A percentile compares a stretch with the other conserved stretches of the same genome.
phyloP scores from a whole-genome alignment of 2,797 vertebrate species.

The Sus cebifrons region DNA sequence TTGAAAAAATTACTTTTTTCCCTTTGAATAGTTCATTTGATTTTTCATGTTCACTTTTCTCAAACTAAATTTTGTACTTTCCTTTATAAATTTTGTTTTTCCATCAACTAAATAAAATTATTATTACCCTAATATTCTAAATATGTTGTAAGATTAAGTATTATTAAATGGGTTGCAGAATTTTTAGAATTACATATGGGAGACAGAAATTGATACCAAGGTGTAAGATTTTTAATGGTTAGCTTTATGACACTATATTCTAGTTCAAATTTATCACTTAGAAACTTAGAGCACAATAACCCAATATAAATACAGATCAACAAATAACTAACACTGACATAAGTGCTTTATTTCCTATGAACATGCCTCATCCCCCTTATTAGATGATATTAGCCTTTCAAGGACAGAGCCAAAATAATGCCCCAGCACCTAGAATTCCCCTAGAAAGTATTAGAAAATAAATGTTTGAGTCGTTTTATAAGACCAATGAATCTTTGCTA shows the following conservation, averaged over 20 bases:
- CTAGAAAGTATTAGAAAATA: not conserved
- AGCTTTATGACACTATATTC: not conserved
- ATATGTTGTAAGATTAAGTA: conserved; percentile 13
- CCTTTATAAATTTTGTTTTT: conserved; percentile 26
- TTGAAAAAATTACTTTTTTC: conserved; percentile 52
- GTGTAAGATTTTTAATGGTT: conserved; percentile 51
- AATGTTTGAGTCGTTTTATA: conserved; percentile 14
- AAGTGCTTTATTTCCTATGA: not conserved
- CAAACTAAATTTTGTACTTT: conserved; percentile 56
- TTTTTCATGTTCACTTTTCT: conserved; percentile 11
- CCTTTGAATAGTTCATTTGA: conserved; percentile 66
- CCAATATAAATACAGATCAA: not conserved
- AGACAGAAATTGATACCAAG: conserved; percentile 22
- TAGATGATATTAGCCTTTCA: not conserved
- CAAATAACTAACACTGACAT: not conserved
- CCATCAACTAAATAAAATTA: conserved; percentile 31
- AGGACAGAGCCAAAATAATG: not conserved
- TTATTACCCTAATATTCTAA: conserved; percentile 54
- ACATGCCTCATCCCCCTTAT: not conserved
- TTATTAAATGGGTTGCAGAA: not conserved
- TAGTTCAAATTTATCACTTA: not conserved
- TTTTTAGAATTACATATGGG: conserved; percentile 12
- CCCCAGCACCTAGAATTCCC: not conserved
- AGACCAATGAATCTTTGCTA: conserved; percentile 16
- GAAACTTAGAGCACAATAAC: conserved; percentile 35